Evolutionary conservation across 2,888 invertebrate species (phyloP).

Genomic region (Anticlea derivata): DNA sequence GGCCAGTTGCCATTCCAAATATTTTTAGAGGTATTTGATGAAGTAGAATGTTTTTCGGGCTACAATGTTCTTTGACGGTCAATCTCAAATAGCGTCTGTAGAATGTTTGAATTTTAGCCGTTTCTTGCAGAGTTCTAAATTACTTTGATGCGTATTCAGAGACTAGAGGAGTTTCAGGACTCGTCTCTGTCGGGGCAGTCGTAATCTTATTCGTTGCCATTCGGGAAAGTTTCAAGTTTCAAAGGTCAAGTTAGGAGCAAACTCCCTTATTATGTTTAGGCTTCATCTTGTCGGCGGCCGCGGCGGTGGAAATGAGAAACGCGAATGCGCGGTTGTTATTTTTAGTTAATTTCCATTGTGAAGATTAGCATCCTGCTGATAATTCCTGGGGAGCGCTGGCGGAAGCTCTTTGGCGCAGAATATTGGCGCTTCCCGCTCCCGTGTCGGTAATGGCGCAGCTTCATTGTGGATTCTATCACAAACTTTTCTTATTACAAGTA

Average conservation of each 20-base stretch:
- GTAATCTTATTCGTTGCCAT: conserved; percentile 36
- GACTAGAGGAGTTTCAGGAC: conserved; percentile 30
- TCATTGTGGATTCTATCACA: conserved; percentile 47
- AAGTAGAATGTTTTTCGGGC: not conserved
- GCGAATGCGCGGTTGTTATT: conserved; percentile 42
- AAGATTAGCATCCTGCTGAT: conserved; percentile 64
- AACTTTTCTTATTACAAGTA: conserved; percentile 46
- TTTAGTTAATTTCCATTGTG: conserved; percentile 59
- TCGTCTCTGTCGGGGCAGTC: conserved; percentile 30
- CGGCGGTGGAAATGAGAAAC: conserved; percentile 45
- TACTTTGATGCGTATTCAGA: conserved; percentile 38
- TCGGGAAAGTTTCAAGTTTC: conserved; percentile 41
- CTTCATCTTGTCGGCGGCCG: conserved; percentile 43
- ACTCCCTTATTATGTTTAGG: conserved; percentile 44
- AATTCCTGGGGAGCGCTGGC: conserved; percentile 48
- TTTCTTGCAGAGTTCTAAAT: conserved; percentile 39
- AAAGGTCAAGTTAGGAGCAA: conserved; percentile 41
- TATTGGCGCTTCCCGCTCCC: conserved; percentile 45
- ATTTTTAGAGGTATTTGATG: conserved; percentile 8
- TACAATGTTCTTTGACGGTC: conserved; percentile 24
- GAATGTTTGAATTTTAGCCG: conserved; percentile 38
- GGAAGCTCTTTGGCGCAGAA: conserved; percentile 58
- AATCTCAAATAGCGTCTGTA: conserved; percentile 29
- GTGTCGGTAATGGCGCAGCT: conserved; percentile 45
- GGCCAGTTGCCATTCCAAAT: not conserved